These are phyloP conservation scores for Lepidotrigona ventralis DNA, from an alignment of 1,140 invertebrate genomes.

Conservation along the genomic window DNA sequence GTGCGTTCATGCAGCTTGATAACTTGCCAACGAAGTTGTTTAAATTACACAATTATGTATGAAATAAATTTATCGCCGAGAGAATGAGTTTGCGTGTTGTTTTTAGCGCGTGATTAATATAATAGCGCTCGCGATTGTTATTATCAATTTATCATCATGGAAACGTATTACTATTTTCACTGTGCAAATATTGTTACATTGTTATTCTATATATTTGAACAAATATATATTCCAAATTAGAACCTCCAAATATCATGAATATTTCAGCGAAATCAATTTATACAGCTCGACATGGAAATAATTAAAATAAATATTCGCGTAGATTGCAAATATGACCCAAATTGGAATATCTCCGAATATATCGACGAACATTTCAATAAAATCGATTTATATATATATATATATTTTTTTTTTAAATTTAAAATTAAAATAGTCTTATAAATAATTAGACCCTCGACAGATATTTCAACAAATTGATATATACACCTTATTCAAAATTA, in stretches of 20 bases:
- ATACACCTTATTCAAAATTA: no score
- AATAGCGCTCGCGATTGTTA: constrained; percentile 19
- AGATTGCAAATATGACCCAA: no score
- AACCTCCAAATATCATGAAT: background rate
- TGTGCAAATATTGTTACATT: background rate
- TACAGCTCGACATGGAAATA: no score
- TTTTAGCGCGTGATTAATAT: constrained; percentile 27
- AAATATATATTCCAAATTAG: constrained; percentile 3
- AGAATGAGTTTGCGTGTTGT: constrained; percentile 20
- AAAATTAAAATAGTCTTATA: no score
- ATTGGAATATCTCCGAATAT: no score
- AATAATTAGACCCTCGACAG: background rate
- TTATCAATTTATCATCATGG: constrained; percentile 31
- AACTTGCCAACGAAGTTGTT: constrained; percentile 35
- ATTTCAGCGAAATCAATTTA: background rate
- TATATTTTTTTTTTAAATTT: no score
- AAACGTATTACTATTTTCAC: constrained; percentile 2
- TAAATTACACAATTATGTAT: constrained; percentile 36
- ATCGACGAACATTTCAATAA: no score
- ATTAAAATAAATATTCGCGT: no score
- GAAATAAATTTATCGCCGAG: constrained; percentile 20
- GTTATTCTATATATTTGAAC: background rate
- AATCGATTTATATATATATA: no score
- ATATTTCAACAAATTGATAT: no score
- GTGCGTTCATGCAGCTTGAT: constrained; percentile 14